Evolutionary conservation across 2,888 invertebrate species (phyloP).

Genomic region (Marasmarcha lunaedactyla): DNA sequence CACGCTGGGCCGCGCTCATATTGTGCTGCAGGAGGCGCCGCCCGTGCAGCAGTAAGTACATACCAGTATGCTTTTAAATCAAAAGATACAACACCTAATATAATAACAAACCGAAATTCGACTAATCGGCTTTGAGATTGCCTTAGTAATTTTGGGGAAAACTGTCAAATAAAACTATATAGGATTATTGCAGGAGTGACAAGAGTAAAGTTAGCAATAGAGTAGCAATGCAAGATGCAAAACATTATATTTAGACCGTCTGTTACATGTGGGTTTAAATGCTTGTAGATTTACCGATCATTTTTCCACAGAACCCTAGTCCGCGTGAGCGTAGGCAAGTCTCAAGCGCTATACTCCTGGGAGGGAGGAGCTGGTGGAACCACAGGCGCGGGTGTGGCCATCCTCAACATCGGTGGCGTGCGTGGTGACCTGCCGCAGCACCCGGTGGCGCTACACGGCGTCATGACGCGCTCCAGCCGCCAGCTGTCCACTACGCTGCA

Average conservation of each 20-base stretch:
- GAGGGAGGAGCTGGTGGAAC: conserved; percentile 61
- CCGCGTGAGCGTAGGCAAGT: conserved; percentile 91
- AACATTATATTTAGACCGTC: too few relatives aligned
- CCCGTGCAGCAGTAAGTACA: neutral
- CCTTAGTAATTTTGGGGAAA: too few relatives aligned
- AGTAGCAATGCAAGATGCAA: too few relatives aligned
- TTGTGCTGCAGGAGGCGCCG: conserved; percentile 84
- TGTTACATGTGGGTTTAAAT: too few relatives aligned
- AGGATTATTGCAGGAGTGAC: too few relatives aligned
- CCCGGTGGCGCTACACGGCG: conserved; percentile 96
- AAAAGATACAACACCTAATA: too few relatives aligned
- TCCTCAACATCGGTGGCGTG: conserved; percentile 89
- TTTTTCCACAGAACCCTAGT: conserved; percentile 91
- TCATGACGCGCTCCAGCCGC: conserved; percentile 95
- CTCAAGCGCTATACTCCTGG: conserved; percentile 92
- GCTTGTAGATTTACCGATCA: too few relatives aligned
- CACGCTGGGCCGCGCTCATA: conserved; percentile 92
- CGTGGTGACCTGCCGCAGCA: conserved; percentile 98
- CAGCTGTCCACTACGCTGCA: conserved; percentile 93
- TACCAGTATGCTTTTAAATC: too few relatives aligned
- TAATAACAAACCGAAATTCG: too few relatives aligned
- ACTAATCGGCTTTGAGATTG: too few relatives aligned
- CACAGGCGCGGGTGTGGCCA: conserved; percentile 80
- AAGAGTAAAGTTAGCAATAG: too few relatives aligned
- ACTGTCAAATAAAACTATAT: too few relatives aligned